Evolutionary conservation across 1,140 invertebrate species (phyloP), one percentile per base, ranked within the genome.

Genomic region (Scylla paramamosain): DNA sequence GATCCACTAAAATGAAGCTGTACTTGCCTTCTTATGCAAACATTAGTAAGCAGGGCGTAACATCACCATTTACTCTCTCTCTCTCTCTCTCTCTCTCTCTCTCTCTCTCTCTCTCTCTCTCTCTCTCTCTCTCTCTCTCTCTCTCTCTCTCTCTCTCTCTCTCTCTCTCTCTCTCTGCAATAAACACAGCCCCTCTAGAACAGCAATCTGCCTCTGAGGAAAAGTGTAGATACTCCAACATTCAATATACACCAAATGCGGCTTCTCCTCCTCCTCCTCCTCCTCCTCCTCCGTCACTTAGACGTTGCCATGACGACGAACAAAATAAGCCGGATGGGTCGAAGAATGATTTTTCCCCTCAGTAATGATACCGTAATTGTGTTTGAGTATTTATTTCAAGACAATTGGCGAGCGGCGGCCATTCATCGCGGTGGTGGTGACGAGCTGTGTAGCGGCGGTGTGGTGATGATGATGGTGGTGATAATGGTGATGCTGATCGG

Each of bases 111-210:
- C 59, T 67, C 59, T 67, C 59, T 67, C 59, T 67, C 59, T 67
- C 59, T 67, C 59, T 67, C 59, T 67, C 59, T 67, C 59, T 67
- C 59, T 67, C 59, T 67, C 59, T 67, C 59, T 67, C 59, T 67
- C 67, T 77, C 67, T 77, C 67, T 77, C 67, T 77, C 67, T 77
- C 67, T 77, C 67, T 77, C 67, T 77, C 67, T 77, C 67, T 77
- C 67, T 77, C 67, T 77, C 67, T 77, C 67, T 77, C 67, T 77
- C 67, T 77, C 67, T 77, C 67, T n/a, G 67, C 67, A 77, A 77
- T n/a, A 77, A 77, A 77, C 25, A 77, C 25, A 77, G n/a, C 67
- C n/a, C 25, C n/a, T 77, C 67, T n/a, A 77, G 20, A 77, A 77
- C n/a, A 77, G n/a, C 20, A 77, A 77, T 7, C 67, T 77, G 25